These are phyloP conservation scores for Autographa gamma DNA, from an alignment of 2,888 invertebrate genomes.

Conservation along the genomic window DNA sequence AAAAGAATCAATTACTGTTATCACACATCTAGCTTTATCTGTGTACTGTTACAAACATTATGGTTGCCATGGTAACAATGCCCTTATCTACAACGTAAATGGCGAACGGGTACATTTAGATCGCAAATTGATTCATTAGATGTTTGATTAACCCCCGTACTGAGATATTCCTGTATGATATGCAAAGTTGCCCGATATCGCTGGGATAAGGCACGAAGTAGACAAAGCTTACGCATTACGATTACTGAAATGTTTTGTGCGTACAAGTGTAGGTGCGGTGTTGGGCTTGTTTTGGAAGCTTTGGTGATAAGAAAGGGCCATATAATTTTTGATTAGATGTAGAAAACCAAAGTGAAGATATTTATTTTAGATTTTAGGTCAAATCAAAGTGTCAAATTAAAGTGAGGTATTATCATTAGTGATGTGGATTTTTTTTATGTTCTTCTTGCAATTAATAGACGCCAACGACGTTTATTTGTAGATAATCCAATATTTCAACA, in stretches of 20 bases:
- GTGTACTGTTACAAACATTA: constrained; percentile 48
- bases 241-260: not conserved
- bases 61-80: constrained; percentile 28
- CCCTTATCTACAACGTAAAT: constrained; percentile 55
- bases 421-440: too few relatives aligned
- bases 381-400: too few relatives aligned
- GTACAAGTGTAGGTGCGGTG: not conserved
- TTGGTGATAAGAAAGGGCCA: not conserved
- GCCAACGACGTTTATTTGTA: too few relatives aligned
- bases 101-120: constrained; percentile 61
- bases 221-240: not conserved
- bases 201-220: constrained; percentile 64
- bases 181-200: constrained; percentile 78
- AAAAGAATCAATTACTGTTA: constrained; percentile 52
- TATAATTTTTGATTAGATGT: not conserved
- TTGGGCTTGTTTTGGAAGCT: not conserved
- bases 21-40: constrained; percentile 35
- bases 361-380: too few relatives aligned
- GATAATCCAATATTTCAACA: too few relatives aligned
- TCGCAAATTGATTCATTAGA: constrained; percentile 83
- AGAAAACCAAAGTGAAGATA: too few relatives aligned
- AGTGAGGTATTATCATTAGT: too few relatives aligned
- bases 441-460: too few relatives aligned
- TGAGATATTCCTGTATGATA: constrained; percentile 77
- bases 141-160: constrained; percentile 78